phyloP scores from a whole-genome alignment of 2,797 vertebrate genomes.

The Poeciliopsis infans region DNA sequence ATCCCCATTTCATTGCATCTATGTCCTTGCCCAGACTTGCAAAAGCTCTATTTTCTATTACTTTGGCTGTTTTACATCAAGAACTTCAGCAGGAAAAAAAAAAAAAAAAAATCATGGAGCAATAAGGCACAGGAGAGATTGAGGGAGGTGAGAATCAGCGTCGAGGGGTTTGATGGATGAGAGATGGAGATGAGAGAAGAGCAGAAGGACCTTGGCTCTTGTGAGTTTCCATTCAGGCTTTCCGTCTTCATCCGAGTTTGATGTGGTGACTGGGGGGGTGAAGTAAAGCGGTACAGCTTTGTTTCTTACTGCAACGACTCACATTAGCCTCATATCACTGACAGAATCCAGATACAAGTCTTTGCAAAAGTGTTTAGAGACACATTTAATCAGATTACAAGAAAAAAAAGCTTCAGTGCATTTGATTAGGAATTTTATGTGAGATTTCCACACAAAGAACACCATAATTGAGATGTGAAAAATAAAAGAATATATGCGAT shows the following conservation, averaged over 20 bases:
- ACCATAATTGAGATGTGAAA: background rate
- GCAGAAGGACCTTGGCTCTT: slow-evolving; percentile 68
- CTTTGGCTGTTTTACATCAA: slow-evolving; percentile 42
- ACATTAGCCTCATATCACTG: slow-evolving; percentile 25
- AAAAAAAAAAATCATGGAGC: slow-evolving; percentile 32
- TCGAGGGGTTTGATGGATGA: slow-evolving; percentile 68
- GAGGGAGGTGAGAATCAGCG: slow-evolving; percentile 64
- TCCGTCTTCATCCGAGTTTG: slow-evolving; percentile 38
- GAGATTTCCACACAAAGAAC: background rate
- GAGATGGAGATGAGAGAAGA: slow-evolving; percentile 54
- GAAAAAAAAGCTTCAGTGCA: background rate
- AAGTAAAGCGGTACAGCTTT: slow-evolving; percentile 18
- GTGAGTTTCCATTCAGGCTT: slow-evolving; percentile 60
- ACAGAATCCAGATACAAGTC: slow-evolving; percentile 10
- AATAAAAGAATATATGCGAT: background rate
- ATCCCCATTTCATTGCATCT: slow-evolving; percentile 17
- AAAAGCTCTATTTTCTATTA: slow-evolving; percentile 14
- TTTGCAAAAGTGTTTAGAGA: background rate
- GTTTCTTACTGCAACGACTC: slow-evolving; percentile 23
- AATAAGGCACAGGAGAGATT: slow-evolving; percentile 47
- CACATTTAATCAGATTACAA: background rate
- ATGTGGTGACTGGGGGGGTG: slow-evolving; percentile 33
- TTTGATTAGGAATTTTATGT: background rate
- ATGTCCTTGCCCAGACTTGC: slow-evolving; percentile 36
- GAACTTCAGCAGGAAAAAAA: slow-evolving; percentile 31